phyloP scores from a whole-genome alignment of 2,888 invertebrate species.

The Melipona beecheii region DNA sequence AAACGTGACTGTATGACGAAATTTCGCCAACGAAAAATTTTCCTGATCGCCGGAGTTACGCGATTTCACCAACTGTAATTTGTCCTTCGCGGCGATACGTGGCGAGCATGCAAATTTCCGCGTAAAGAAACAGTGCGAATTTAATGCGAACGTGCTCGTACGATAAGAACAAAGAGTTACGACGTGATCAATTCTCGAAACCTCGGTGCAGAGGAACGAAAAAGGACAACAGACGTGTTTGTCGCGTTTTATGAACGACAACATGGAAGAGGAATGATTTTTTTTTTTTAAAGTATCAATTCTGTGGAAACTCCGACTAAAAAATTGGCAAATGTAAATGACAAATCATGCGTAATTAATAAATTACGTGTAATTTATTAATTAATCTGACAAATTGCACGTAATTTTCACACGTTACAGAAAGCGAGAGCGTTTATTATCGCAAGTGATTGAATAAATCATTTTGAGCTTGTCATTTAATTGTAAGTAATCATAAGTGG shows the following conservation, averaged over 20 bases:
- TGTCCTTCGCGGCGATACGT: background rate
- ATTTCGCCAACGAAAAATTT: background rate
- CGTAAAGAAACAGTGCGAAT: background rate
- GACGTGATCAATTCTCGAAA: too few species aligned
- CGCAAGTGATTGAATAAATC: too few species aligned
- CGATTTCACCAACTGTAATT: background rate
- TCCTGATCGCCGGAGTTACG: background rate
- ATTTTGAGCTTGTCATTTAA: background rate
- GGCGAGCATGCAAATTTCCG: background rate
- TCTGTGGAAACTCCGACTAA: background rate
- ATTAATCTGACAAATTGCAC: background rate
- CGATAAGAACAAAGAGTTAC: background rate
- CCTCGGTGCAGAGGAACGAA: too few species aligned
- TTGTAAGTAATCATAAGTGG: background rate
- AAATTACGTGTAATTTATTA: background rate
- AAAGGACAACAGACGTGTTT: background rate
- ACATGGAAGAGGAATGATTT: background rate
- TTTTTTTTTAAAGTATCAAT: too few species aligned
- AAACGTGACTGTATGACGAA: background rate
- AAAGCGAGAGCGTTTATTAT: too few species aligned
- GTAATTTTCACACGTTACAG: too few species aligned
- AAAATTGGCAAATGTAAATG: too few species aligned
- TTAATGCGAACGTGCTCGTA: background rate
- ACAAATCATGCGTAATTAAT: background rate
- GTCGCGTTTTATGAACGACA: conserved; percentile 22